Percentiles rank a stretch among this genome's conserved stretches.
These are phyloP conservation scores for Holothuria glaberrima DNA, from an alignment of 35 echinoderm and acorn worm species.

Conservation along the genomic window DNA sequence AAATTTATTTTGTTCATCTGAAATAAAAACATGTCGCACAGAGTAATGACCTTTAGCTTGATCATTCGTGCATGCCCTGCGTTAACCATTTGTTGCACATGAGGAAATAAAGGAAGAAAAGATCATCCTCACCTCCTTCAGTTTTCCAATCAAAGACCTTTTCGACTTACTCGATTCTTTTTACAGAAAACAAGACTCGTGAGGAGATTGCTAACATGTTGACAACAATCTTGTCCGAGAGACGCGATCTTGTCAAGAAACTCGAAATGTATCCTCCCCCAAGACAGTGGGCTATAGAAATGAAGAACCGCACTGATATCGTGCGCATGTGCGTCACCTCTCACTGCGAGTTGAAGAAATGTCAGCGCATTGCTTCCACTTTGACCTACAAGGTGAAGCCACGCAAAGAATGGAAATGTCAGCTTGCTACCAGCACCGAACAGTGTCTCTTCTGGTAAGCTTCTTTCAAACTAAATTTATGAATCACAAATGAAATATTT, in stretches of 20 bases:
- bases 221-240: constrained; percentile 19
- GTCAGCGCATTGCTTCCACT: constrained; percentile 80
- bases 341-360: constrained; percentile 84
- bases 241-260: constrained; percentile 50
- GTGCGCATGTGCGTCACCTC: constrained; percentile 82
- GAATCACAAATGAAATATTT: too few species aligned
- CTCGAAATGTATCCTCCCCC: constrained; percentile 66
- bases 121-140: too few species aligned
- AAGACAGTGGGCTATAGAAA: not conserved
- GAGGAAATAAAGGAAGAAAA: too few species aligned
- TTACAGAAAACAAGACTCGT: constrained; percentile 49
- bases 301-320: constrained; percentile 59
- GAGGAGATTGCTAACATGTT: constrained; percentile 23
- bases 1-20: too few species aligned
- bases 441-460: constrained; percentile 95
- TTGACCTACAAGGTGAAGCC: constrained; percentile 86
- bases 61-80: too few species aligned
- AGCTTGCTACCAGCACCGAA: constrained; percentile 64
- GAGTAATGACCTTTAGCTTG: too few species aligned
- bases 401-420: constrained; percentile 77
- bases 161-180: not conserved
- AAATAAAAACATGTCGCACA: too few species aligned
- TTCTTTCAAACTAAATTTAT: not conserved
- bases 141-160: too few species aligned
- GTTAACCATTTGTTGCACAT: too few species aligned